Conservation (phyloP, 2,797 vertebrate species). For the Lateolabrax maculatus region DNA sequence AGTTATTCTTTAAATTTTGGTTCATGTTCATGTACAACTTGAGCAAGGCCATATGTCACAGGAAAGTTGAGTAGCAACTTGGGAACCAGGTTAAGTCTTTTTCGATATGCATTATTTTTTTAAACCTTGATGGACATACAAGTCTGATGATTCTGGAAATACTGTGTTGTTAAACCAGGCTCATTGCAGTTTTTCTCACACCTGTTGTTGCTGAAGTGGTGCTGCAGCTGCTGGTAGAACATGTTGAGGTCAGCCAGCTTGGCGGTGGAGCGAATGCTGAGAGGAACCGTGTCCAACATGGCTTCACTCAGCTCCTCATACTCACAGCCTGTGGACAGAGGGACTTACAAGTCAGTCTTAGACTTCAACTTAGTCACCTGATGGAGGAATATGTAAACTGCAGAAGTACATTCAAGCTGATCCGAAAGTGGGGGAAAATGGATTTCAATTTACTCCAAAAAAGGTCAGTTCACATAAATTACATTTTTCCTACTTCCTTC, state of each 20-base stretch:
- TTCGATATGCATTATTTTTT: too few species aligned
- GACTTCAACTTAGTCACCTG: neutral
- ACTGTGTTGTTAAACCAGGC: neutral
- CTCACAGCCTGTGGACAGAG: constrained; percentile 48
- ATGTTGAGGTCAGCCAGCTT: constrained; percentile 71
- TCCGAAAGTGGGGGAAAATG: neutral
- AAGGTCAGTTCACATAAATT: neutral
- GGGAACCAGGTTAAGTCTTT: too few species aligned
- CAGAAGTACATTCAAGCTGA: neutral
- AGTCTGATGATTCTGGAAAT: too few species aligned
- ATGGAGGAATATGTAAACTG: neutral
- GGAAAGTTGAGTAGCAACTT: neutral
- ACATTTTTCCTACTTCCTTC: too few species aligned
- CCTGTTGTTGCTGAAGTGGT: constrained; percentile 73
- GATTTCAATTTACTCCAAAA: too few species aligned
- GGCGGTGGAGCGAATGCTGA: constrained; percentile 60
- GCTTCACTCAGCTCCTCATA: constrained; percentile 57
- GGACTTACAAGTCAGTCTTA: neutral
- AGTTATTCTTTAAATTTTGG: too few species aligned
- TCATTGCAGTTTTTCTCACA: constrained; percentile 25
- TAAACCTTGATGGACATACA: too few species aligned
- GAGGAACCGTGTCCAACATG: constrained; percentile 62
- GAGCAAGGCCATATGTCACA: neutral
- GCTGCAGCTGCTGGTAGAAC: constrained; percentile 66
- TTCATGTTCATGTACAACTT: neutral